Conservation (phyloP, 2,888 invertebrate genomes). For the Tenthredo livida region DNA sequence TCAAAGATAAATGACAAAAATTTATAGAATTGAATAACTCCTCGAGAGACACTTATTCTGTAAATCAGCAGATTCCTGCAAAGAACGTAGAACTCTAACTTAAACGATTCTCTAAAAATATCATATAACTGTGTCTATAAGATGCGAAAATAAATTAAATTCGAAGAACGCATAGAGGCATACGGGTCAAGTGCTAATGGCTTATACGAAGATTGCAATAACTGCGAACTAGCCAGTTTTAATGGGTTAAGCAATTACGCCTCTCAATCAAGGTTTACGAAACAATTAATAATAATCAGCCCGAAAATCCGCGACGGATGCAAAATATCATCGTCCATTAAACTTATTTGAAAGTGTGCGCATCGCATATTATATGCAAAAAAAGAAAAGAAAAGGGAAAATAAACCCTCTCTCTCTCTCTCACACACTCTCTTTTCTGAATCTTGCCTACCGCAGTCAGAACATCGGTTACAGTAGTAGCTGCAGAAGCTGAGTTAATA, state of each 20-base stretch:
- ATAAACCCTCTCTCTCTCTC: not conserved
- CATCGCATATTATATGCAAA: no score
- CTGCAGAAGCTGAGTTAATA: not conserved
- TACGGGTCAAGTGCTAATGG: not conserved
- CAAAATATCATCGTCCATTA: not conserved
- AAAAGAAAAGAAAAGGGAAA: not conserved
- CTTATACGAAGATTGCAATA: slow-evolving; percentile 1
- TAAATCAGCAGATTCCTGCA: no score
- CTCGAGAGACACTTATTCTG: no score
- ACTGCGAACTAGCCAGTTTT: not conserved
- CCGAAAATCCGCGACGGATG: not conserved
- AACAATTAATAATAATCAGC: not conserved
- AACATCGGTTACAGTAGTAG: not conserved
- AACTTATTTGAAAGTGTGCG: not conserved
- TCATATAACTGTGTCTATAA: not conserved
- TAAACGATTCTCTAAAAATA: not conserved
- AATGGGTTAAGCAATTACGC: slow-evolving; percentile 27
- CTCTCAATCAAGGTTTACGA: not conserved
- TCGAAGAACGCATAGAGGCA: not conserved
- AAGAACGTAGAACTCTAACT: not conserved
- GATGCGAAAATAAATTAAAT: slow-evolving; percentile 9
- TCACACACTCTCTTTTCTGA: no score
- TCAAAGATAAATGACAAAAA: not conserved
- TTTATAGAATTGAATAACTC: not conserved
- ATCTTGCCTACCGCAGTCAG: slow-evolving; percentile 4